Base-by-base conservation (phyloP, 2,888 invertebrate genomes). In the Reticulitermes lucifugus region DNA sequence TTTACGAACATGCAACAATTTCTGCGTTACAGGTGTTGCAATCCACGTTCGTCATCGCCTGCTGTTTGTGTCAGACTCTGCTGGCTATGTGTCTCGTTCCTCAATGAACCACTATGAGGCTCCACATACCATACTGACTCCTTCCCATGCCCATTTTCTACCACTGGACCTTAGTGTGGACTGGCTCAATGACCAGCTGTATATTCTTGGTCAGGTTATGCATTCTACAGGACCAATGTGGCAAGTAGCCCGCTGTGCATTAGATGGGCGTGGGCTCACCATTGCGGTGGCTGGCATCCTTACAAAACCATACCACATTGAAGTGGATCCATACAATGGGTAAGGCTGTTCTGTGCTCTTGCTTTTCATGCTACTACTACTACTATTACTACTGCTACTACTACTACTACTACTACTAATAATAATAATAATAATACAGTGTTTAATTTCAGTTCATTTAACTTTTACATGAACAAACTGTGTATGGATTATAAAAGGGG, bases 291-390 rank as follows among this genome's bases (percentile, higher is more conserved):
- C 95, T 21, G 95, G 95, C 0, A 92, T 97, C 85, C 92, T 93
- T 83, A 93, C 93, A 9, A 93, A 94, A 88, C 96, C 98, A 0
- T 93, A 94, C 85, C 96, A 97, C 89, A 94, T 98, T 88, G 96
- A 97, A 91, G 96, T 98, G 0, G 98, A 98, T 92, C 97, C 98
- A 59, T 95, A 96, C 89, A 98, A 98, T 90, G 98, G 98, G 93
- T 96, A 91, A 91, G 65, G 12, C 9, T 12, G 12, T 46, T 12
- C 46, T 46, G 12, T 46, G 46, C 46, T 46, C 4, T 12, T 46
- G 12, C 46, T 46, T 9, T 12, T 46, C 9, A 9, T 46, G 6
- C 46, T 46, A 46, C 46, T 46, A 46, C 9, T 46, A 46, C 46
- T 46, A 46, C 46, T 46, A 46, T 1, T 46, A 46, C 9, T 46